Evolutionary conservation across 1,140 invertebrate genomes (phyloP), one percentile per base, ranked within the genome.

Genomic region (Pogonomyrmex californicus): DNA sequence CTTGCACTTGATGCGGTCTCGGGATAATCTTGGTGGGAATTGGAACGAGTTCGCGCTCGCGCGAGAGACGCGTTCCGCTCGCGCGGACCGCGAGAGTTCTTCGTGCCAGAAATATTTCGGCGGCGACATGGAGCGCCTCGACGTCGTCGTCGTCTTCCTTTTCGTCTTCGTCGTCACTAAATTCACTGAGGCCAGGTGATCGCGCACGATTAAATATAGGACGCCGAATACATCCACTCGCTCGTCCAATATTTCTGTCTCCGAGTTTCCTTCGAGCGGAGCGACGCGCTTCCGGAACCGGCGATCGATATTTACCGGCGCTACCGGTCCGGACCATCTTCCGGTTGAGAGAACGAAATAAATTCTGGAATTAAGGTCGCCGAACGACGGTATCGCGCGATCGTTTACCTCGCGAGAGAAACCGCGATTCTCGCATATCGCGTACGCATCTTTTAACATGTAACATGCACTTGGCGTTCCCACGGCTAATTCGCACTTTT

Each of bases 171-270:
- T 30, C 58, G 51, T 85, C 56, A 85, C 68, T 85, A 86, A 86
- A 77, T 10, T 58, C 73, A 44, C 6, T 23, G 76, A 91, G 88
- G 76, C 88, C 91, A 92, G 91, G 90, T 92, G 90, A 91, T 90
- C 47, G 87, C 75, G 88, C 71, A 76, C 66, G 88, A 91, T 92
- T 90, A 92, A 92, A 92, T 92, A 91, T 92, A 90, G 91, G 89
- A 90, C 75, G 58, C 63, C 41, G 86, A 91, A 88, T 88, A 77
- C 83, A 81, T 23, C 73, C 86, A 88, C 58, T 14, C 41, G 30
- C 68, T 41, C 77, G 47, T 63, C 68, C 58, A 90, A 90, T 87
- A 88, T 87, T 86, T 90, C 85, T 71, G 77, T 85, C 23, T 23
- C 56, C 65, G 87, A 30, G 33, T 88, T 88, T 76, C 63, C 60